Conservation (phyloP, 2,888 invertebrate species). For the Agrochola circellaris region DNA sequence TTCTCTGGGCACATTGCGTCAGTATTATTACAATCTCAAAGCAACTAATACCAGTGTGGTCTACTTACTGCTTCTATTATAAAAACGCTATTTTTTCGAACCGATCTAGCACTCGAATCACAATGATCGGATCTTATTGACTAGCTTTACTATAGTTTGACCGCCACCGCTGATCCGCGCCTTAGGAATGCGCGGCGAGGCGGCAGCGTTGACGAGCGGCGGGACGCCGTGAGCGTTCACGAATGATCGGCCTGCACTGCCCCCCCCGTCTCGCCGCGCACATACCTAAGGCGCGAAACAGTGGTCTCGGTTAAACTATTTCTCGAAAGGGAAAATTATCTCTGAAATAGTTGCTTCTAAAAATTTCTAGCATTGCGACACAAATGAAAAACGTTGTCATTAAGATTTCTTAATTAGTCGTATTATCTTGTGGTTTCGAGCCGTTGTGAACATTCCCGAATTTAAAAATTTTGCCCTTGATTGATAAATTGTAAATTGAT, state of each 20-base stretch:
- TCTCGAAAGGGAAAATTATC: slow-evolving; percentile 8
- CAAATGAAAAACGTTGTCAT: slow-evolving; percentile 56
- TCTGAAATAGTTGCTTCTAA: slow-evolving; percentile 43
- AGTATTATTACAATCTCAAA: slow-evolving; percentile 74
- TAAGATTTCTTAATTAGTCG: slow-evolving; percentile 51
- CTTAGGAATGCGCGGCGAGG: no score
- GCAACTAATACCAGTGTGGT: slow-evolving; percentile 59
- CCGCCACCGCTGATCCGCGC: no score
- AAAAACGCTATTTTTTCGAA: slow-evolving; percentile 18
- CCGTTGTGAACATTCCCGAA: slow-evolving; percentile 67
- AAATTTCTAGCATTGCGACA: slow-evolving; percentile 54
- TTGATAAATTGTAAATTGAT: slow-evolving; percentile 64
- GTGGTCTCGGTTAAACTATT: not conserved
- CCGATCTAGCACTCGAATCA: slow-evolving; percentile 31
- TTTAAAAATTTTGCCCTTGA: slow-evolving; percentile 58
- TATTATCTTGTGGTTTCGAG: slow-evolving; percentile 59
- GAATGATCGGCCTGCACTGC: no score
- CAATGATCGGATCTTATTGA: slow-evolving; percentile 19
- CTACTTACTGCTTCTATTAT: slow-evolving; percentile 38
- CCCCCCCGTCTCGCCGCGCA: no score
- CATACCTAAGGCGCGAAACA: no score
- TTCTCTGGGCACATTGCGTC: slow-evolving; percentile 61
- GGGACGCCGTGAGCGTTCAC: no score
- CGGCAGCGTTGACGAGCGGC: no score
- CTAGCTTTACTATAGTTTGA: slow-evolving; percentile 2